Evolutionary conservation across 2,888 invertebrate genomes (phyloP).

Genomic region (Ochlodes sylvanus): DNA sequence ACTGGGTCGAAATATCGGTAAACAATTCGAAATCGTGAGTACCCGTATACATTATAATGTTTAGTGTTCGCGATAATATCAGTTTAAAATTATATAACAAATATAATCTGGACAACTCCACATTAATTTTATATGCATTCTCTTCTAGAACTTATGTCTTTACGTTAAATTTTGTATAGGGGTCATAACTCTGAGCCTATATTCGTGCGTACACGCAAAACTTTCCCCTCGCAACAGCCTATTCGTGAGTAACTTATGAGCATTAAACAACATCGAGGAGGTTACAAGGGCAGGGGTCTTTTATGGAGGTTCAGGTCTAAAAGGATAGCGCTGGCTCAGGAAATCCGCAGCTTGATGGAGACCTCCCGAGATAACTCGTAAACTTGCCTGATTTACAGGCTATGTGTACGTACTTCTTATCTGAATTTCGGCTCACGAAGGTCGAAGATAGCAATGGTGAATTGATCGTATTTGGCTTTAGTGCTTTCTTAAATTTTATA

Average conservation of each 20-base stretch:
- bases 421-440: constrained; percentile 43
- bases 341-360: constrained; percentile 59
- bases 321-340: constrained; percentile 48
- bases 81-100: too few relatives aligned
- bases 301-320: constrained; percentile 46
- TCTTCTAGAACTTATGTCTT: neutral
- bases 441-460: neutral
- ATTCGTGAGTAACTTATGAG: constrained; percentile 69
- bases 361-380: constrained; percentile 52
- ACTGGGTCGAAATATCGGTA: too few relatives aligned
- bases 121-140: neutral
- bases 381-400: constrained; percentile 57
- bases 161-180: constrained; percentile 16
- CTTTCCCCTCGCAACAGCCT: constrained; percentile 61
- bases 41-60: too few relatives aligned
- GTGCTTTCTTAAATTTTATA: neutral
- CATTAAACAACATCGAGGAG: constrained; percentile 58
- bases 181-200: constrained; percentile 31
- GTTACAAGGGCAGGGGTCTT: constrained; percentile 42
- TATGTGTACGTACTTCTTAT: constrained; percentile 27
- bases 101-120: too few relatives aligned
- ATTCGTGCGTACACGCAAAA: constrained; percentile 43
- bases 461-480: neutral
- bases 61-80: too few relatives aligned
- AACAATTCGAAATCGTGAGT: too few relatives aligned